Evolutionary conservation across 2,113 vertebrate species (phyloP).

Genomic region (Anolis carolinensis): DNA sequence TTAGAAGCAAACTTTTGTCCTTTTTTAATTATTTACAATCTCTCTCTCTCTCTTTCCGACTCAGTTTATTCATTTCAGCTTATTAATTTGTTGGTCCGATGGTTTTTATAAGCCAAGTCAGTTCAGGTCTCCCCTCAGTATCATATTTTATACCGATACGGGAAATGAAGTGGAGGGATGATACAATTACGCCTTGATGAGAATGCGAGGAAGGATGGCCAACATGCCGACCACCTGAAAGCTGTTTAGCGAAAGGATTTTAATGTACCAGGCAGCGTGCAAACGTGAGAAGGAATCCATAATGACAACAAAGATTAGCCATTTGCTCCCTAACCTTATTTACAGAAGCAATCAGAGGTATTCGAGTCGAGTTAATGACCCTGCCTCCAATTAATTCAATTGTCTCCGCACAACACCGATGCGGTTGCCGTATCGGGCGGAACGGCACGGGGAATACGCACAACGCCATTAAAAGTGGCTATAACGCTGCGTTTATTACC

Average conservation of each 20-base stretch:
- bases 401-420: constrained; percentile 82
- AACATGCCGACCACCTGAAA: constrained; percentile 72
- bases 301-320: constrained; percentile 81
- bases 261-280: constrained; percentile 81
- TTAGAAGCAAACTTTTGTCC: constrained; percentile 67
- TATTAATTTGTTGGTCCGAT: constrained; percentile 80
- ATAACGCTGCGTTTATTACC: constrained; percentile 83
- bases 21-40: background rate
- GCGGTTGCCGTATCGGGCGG: constrained; percentile 75
- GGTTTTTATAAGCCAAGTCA: constrained; percentile 77
- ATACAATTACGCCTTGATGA: constrained; percentile 74
- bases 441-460: constrained; percentile 77
- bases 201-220: constrained; percentile 70
- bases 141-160: constrained; percentile 74
- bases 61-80: constrained; percentile 72
- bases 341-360: constrained; percentile 84
- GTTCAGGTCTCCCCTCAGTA: constrained; percentile 63
- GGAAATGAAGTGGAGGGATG: constrained; percentile 76
- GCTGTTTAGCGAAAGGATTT: constrained; percentile 81
- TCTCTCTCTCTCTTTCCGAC: constrained; percentile 51
- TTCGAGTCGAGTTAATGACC: constrained; percentile 85
- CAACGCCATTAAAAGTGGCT: constrained; percentile 81
- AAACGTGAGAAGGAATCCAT: constrained; percentile 79
- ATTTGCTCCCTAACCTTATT: constrained; percentile 83
- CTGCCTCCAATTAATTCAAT: constrained; percentile 86